phyloP scores from a whole-genome alignment of 2,113 vertebrate genomes.

The Sinosuthora webbiana region DNA sequence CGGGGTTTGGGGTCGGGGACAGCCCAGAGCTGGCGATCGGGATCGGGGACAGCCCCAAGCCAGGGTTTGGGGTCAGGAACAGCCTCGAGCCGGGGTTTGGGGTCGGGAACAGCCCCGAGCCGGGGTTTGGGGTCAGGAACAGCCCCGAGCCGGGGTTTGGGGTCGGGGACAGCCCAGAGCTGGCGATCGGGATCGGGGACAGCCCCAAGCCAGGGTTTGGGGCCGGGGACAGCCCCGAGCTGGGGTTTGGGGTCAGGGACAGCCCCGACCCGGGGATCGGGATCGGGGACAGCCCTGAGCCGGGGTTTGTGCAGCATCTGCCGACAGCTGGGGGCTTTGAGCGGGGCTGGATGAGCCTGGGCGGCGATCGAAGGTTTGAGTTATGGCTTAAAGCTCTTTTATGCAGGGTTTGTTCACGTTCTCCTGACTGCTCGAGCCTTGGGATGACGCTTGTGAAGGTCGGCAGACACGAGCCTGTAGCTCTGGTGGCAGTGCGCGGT shows the following conservation, averaged over 20 bases:
- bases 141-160: too few species aligned
- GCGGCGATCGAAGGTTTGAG: neutral
- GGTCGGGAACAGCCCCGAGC: accelerated
- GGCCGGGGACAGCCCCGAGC: neutral
- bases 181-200: neutral
- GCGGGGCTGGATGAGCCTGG: neutral
- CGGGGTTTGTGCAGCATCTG: neutral
- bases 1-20: neutral
- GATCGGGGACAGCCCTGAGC: accelerated
- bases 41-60: neutral
- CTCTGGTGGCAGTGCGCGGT: accelerated
- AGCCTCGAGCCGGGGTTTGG: too few species aligned
- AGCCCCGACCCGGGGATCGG: neutral
- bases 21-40: neutral
- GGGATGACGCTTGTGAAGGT: neutral
- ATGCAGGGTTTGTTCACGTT: neutral
- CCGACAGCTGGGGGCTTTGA: neutral
- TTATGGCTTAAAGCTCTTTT: neutral
- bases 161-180: too few species aligned
- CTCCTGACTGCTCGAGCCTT: neutral
- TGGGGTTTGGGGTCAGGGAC: neutral
- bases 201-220: neutral
- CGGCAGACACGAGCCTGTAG: neutral
- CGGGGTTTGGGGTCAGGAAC: neutral
- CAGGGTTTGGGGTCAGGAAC: neutral